Percentiles rank a stretch among this genome's conserved stretches.
Conservation (phyloP, 2,113 vertebrate species). For the Cettia cetti region DNA sequence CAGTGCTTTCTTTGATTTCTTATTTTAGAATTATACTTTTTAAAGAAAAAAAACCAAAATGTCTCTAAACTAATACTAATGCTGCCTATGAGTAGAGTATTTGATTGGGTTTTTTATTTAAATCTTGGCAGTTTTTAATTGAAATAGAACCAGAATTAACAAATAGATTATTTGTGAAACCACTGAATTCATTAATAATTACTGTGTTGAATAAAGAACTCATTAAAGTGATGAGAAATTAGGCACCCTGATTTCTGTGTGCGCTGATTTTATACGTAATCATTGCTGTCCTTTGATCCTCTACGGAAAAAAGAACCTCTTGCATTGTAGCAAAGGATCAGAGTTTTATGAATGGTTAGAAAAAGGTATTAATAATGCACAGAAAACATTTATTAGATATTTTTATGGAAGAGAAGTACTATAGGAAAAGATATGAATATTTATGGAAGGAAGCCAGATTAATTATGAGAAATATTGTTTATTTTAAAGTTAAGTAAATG, state of each 20-base stretch:
- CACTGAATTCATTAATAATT: constrained; percentile 53
- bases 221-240: constrained; percentile 53
- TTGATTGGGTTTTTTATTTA: constrained; percentile 66
- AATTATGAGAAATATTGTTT: constrained; percentile 68
- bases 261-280: constrained; percentile 76
- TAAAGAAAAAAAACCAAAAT: constrained; percentile 27
- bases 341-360: constrained; percentile 69
- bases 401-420: constrained; percentile 75
- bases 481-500: constrained; percentile 65
- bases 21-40: constrained; percentile 70
- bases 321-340: constrained; percentile 62
- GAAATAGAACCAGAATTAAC: constrained; percentile 59
- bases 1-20: constrained; percentile 75
- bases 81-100: constrained; percentile 66
- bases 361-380: constrained; percentile 75
- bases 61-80: constrained; percentile 65
- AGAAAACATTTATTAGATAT: constrained; percentile 78
- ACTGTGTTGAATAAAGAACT: constrained; percentile 47
- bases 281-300: constrained; percentile 64
- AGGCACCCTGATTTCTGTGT: constrained; percentile 71
- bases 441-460: constrained; percentile 72
- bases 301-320: constrained; percentile 61
- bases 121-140: constrained; percentile 68
- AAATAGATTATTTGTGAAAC: constrained; percentile 67
- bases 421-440: constrained; percentile 71